Percentiles rank a stretch among this genome's conserved stretches.
phyloP scores from a whole-genome alignment of 1,140 invertebrate genomes.

The Phenacoccus solenopsis region DNA sequence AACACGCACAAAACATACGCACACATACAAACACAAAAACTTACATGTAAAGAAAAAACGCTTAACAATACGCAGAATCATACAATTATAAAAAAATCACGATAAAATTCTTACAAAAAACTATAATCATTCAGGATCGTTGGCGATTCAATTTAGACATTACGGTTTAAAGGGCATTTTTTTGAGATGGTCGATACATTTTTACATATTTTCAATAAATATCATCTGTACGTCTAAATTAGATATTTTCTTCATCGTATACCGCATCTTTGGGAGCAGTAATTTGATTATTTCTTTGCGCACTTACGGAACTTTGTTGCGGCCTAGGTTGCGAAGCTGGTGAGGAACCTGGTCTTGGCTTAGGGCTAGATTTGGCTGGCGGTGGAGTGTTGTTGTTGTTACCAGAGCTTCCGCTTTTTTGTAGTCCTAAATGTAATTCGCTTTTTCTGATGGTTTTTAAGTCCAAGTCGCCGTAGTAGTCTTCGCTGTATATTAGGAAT shows the following conservation, averaged over 20 bases:
- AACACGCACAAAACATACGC: background rate
- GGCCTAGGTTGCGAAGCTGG: background rate
- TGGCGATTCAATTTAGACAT: no score
- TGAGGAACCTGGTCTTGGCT: background rate
- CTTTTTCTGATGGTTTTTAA: slow-evolving; percentile 85
- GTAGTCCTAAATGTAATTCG: slow-evolving; percentile 66
- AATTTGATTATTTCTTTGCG: slow-evolving; percentile 5
- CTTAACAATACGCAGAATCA: background rate
- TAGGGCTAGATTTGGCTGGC: slow-evolving; percentile 4
- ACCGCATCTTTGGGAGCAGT: background rate
- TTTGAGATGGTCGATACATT: background rate
- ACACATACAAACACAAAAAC: background rate
- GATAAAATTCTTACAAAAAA: background rate
- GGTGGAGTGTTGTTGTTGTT: background rate
- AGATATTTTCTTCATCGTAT: background rate
- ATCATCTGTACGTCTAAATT: background rate
- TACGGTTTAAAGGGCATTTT: background rate
- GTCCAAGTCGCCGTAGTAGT: slow-evolving; percentile 90
- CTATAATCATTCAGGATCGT: no score
- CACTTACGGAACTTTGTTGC: background rate
- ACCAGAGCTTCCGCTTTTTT: slow-evolving; percentile 32
- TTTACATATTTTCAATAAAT: background rate
- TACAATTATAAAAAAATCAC: background rate
- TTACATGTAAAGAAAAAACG: background rate
- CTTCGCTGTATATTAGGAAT: slow-evolving; percentile 52